Evolutionary conservation across 2,888 invertebrate genomes (phyloP), one percentile per base, ranked within the genome.

Genomic region (Acanthosoma haemorrhoidale): DNA sequence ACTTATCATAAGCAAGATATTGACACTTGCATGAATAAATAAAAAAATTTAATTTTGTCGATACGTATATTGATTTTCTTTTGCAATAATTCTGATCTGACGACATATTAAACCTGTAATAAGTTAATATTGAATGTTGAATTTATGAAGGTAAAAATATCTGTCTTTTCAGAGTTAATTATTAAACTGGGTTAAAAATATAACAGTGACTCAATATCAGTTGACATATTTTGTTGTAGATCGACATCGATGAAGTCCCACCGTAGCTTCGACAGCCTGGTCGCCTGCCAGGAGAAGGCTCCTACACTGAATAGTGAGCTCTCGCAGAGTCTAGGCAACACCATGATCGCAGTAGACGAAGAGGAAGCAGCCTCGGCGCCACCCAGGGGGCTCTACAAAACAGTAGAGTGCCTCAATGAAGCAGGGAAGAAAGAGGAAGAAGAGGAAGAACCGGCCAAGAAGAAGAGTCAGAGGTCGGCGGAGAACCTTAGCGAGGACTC

Each of bases 401-500:
- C 77, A 2, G 75, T 77, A 3, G 76, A 76, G 21, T 77, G 77
- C 70, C 69, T 77, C 51, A 75, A 73, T 18, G 75, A 75, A 16
- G 51, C 29, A 11, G 71, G 59, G 39, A 71, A 71, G 38, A 76
- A 76, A 41, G 75, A 77, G 63, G 77, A 77, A 29, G 77, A 78
- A 31, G 77, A 79, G 11, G 76, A 77, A 13, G 76, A 78, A 58
- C 78, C 79, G 2, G 79, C 64, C 13, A 77, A 77, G 43, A 75
- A 75, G 8, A 70, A 69, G 15, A 61, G 77, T 25, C 74, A 74
- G 67, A 70, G 67, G 76, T 90, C 90, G 58, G 86, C 86, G 21
- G 90, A 91, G 78, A 90, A 90, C 83, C 82, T 91, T 74, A 90
- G 90, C 77, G 90, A 91, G 79, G 90, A 91, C 80, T 90, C 89